A percentile compares a stretch with the other conserved stretches of the same genome.
Evolutionary conservation across 2,113 vertebrate genomes (phyloP).

Genomic region (Thymallus thymallus): DNA sequence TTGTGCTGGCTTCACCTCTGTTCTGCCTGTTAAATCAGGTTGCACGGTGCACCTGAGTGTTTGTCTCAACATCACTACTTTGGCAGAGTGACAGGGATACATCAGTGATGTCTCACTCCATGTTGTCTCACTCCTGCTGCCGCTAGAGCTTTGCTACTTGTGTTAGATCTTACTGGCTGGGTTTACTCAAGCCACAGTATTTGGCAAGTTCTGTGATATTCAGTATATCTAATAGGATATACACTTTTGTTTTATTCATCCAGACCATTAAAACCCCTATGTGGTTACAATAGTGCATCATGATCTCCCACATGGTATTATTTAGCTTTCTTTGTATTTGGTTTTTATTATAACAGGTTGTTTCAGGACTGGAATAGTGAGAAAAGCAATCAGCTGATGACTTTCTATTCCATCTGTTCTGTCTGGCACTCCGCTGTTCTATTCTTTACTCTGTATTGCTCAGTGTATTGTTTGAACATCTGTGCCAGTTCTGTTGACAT

Average conservation of each 20-base stretch:
- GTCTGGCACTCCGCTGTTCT: neutral
- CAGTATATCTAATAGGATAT: neutral
- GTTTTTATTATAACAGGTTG: neutral
- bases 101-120: constrained; percentile 41
- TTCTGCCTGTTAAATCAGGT: constrained; percentile 34
- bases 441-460: neutral
- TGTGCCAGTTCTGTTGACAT: neutral
- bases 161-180: constrained; percentile 6
- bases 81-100: constrained; percentile 29
- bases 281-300: neutral
- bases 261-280: neutral
- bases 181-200: constrained; percentile 23
- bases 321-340: neutral
- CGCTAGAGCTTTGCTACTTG: constrained; percentile 21
- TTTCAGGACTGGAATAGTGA: neutral
- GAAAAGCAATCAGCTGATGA: neutral
- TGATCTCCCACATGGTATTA: too few relatives aligned
- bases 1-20: constrained; percentile 20
- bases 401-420: neutral
- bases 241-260: too few relatives aligned
- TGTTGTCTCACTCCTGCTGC: constrained; percentile 27
- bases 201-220: neutral
- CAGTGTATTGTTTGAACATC: neutral
- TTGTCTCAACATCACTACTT: constrained; percentile 24
- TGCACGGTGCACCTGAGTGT: constrained; percentile 11